Evolutionary conservation across 2,888 invertebrate species (phyloP).

Genomic region (Hydroisotoma schaefferi): DNA sequence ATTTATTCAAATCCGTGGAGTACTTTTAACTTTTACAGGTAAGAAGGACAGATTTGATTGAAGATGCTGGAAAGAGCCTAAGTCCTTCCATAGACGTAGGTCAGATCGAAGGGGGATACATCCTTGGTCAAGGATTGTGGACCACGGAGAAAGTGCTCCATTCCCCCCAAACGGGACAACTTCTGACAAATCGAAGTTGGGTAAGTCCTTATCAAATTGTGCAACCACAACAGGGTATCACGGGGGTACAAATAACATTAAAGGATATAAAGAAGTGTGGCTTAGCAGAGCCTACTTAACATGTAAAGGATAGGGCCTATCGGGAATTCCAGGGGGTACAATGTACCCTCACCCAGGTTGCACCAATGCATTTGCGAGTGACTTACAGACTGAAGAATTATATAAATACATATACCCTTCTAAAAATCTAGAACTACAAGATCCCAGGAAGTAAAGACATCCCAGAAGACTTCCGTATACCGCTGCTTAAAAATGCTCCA

Average conservation of each 20-base stretch:
- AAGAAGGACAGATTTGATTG: conserved; percentile 42
- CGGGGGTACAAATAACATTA: no score
- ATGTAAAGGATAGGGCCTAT: no score
- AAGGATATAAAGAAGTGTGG: no score
- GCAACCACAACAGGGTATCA: neutral
- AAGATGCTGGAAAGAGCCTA: conserved; percentile 49
- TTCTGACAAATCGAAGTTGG: conserved; percentile 53
- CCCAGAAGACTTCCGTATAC: conserved; percentile 65
- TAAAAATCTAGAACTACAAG: conserved; percentile 62
- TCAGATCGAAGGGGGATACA: conserved; percentile 54
- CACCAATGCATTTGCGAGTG: neutral
- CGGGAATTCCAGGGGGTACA: no score
- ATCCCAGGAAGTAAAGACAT: conserved; percentile 74
- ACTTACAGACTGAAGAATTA: neutral
- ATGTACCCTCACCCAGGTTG: neutral
- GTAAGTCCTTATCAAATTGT: no score
- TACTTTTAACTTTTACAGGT: conserved; percentile 34
- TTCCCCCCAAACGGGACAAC: conserved; percentile 52
- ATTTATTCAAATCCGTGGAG: neutral
- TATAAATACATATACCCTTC: conserved; percentile 56
- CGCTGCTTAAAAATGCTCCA: conserved; percentile 33
- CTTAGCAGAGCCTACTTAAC: no score
- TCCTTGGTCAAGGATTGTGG: conserved; percentile 54
- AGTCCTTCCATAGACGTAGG: conserved; percentile 52
- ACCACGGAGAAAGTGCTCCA: conserved; percentile 52